Base-by-base conservation (phyloP, 2,113 vertebrate species). In the Alces alces region DNA sequence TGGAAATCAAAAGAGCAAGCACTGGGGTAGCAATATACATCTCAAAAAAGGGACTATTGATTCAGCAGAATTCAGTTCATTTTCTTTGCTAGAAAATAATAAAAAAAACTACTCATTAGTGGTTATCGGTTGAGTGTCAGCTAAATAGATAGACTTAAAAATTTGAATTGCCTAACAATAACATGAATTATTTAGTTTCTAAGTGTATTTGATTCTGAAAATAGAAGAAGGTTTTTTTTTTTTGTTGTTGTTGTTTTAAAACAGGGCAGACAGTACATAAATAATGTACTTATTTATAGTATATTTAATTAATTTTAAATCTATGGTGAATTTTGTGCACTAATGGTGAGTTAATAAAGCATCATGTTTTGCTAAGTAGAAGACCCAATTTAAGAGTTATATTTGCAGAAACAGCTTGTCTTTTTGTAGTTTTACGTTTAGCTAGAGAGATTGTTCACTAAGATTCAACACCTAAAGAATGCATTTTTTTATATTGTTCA, bases 401-500 rank as follows among this genome's bases (percentile, higher is more conserved):
- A 93, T 55, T 83, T 27, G n/a, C 52, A 85, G 97, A 93, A 90
- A 97, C 88, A 85, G 23, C 57, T 60, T 89, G 66, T 96, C 39
- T 84, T 97, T 95, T 95, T 83, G 7, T 64, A 97, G 83, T 96
- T 97, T 93, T 95, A 79, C 96, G 54, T 95, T 97, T 0, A 0
- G 6, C 92, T 96, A 8, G 91, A 98, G 76, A 97, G 79, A 88
- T 91, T 97, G 45, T 86, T 96, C 61, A 96, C 61, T 95, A 95
- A 97, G 92, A 95, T 98, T 97, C 43, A 36, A 97, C 95, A 96
- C 89, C 93, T 98, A 93, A 93, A 97, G 97, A 97, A 98, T 98
- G 95, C 55, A 87, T 95, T 98, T 98, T 94, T 96, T 96, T 95
- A 96, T 95, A 95, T 97, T 98, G 97, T 98, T 98, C 98, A 98